Base-by-base conservation (phyloP, 1,140 invertebrate species). In the Drosophila erecta region DNA sequence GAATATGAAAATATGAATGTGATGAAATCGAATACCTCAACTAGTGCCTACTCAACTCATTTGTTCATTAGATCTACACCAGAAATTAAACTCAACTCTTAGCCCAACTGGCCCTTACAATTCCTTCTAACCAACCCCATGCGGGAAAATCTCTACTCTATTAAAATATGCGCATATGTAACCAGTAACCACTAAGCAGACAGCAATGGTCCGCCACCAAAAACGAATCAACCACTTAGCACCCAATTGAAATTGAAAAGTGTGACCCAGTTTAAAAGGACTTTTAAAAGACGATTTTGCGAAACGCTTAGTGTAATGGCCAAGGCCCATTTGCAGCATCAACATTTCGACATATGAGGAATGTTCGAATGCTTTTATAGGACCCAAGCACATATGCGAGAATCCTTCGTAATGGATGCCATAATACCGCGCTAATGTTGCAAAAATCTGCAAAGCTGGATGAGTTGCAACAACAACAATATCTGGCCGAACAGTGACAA, bases 101-200 rank as follows among this genome's bases (percentile, higher is more conserved):
- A 2, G 7, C 27, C 30, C 37, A 38, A 5, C 15, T 40, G 1
- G 3, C 14, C 22, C 37, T 20, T 4, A 8, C 6, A 12, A 1
- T 30, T 30, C 0, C 30, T 30, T 43, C 7, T n/a, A 2, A 12
- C 4, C 56, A 47, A 50, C 51, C 72, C 70, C 30, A 30, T 22
- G 33, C 0, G 17, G 37, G 24, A 50, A 22, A 15, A 43, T 49
- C 20, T 55, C 38, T 10, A 15, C 37, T 12, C 43, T n/a, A 57
- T 78, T 46, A 76, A 80, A 76, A 77, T 77, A 49, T 70, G 71
- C 77, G 43, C 77, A 80, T 80, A 80, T 80, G 77, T 50, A 79
- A 57, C 40, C 55, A 47, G 47, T 30, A 55, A 56, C 57, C 40
- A 35, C 41, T 72, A 54, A 72, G 46, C 38, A 55, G 33, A 27